These are phyloP conservation scores for Standfussiana lucernea DNA, from an alignment of 2,888 invertebrate genomes.

Conservation along the genomic window DNA sequence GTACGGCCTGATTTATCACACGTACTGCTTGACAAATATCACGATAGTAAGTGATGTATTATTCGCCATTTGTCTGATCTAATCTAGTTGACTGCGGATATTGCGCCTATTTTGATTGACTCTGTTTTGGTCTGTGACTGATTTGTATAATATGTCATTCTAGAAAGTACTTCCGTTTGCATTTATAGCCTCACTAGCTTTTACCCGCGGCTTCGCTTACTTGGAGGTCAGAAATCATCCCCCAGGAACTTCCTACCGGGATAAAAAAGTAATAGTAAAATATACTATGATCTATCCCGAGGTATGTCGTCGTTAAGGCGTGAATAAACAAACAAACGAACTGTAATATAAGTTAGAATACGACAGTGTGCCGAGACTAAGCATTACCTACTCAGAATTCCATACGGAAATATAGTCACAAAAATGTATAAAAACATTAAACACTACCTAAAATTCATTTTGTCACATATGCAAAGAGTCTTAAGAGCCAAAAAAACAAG, in stretches of 20 bases:
- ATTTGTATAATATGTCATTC: background rate
- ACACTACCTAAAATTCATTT: constrained; percentile 12
- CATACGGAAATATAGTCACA: background rate
- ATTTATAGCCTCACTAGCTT: background rate
- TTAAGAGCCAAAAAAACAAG: constrained; percentile 37
- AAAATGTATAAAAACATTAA: background rate
- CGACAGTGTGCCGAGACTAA: background rate
- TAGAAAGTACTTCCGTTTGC: background rate
- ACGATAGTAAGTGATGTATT: constrained; percentile 25
- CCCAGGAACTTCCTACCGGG: background rate
- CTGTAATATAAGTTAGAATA: background rate
- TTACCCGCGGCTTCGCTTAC: background rate
- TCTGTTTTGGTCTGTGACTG: constrained; percentile 1
- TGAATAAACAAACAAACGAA: background rate
- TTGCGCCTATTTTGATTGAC: background rate
- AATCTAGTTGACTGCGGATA: background rate
- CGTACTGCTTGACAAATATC: constrained; percentile 24
- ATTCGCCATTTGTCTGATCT: constrained; percentile 21
- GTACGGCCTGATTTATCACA: constrained; percentile 13
- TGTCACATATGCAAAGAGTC: constrained; percentile 3
- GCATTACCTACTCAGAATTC: background rate
- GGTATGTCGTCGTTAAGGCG: background rate
- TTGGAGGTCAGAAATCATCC: background rate
- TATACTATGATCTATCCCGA: background rate
- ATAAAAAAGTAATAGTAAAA: background rate